Evolutionary conservation across 2,888 invertebrate genomes (phyloP).

Genomic region (Polymixis flavicincta): DNA sequence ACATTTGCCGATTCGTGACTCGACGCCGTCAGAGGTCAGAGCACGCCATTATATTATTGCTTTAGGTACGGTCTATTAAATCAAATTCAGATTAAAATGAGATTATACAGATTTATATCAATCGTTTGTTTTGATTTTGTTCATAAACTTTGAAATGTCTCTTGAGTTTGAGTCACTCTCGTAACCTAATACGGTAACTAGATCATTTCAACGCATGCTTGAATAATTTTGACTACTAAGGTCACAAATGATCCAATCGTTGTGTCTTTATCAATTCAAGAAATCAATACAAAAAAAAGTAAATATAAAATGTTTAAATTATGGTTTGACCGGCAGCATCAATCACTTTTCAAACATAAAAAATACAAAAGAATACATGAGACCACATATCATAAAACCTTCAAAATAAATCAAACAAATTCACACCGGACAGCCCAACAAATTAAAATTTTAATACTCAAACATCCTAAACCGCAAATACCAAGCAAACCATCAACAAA

Average conservation of each 20-base stretch:
- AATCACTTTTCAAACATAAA: not conserved
- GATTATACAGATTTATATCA: conserved; percentile 48
- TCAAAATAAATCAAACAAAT: not conserved
- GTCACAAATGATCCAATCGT: conserved; percentile 11
- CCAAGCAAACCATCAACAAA: conserved; percentile 40
- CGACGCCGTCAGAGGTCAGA: conserved; percentile 65
- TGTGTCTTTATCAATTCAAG: not conserved
- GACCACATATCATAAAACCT: not conserved
- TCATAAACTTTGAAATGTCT: conserved; percentile 26
- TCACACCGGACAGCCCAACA: not conserved
- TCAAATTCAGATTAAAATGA: conserved; percentile 62
- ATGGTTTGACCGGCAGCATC: not conserved
- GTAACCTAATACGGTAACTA: conserved; percentile 25
- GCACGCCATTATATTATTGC: conserved; percentile 57
- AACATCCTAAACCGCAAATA: conserved; percentile 22
- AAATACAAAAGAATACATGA: not conserved
- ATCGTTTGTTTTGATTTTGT: conserved; percentile 53
- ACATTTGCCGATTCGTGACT: conserved; percentile 68
- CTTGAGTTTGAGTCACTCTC: conserved; percentile 14
- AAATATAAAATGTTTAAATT: not conserved
- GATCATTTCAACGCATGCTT: not conserved
- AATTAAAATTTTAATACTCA: not conserved
- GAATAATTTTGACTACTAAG: not conserved
- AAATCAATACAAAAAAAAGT: not conserved
- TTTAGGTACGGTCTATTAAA: conserved; percentile 60